Evolutionary conservation across 2,113 vertebrate species (phyloP), one percentile per base, ranked within the genome.

Genomic region (Marmota monax): DNA sequence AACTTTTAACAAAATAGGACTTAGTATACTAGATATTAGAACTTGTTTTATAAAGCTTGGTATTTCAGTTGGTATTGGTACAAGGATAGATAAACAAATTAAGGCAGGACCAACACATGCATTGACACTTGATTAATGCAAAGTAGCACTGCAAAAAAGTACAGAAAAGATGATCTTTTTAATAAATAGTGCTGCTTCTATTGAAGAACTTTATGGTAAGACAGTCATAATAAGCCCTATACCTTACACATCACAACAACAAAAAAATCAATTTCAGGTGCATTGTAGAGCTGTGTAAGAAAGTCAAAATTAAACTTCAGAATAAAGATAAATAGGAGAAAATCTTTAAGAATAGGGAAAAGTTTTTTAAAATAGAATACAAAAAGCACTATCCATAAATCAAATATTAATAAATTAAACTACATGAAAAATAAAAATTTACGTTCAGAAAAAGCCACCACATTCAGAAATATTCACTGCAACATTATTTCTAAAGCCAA

Each of bases 361-460:
- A 27, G 7, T 23, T 93, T 87, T 86, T 72, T 94, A 93, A 95
- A 90, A 63, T 1, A 42, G 29, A 93, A 73, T 48, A 92, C 4
- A 73, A 89, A 87, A 78, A 85, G 42, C 20, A 69, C 18, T 69
- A 85, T 6, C 42, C 20, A 69, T n/a, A 25, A 29, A 61, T 12
- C 72, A 93, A 83, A 18, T 74, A 74, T 42, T 37, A 74, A 82
- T 82, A 87, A 83, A 58, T 8, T 63, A 87, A 83, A 58, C 6
- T 70, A 72, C 10, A 85, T 42, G 12, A 92, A 89, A 89, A 85
- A 42, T 37, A 92, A 92, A 92, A 56, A 42, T 80, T 94, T 92
- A 61, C 63, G n/a, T 76, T 92, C 39, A 83, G 42, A 34, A 83
- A 82, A 87, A 82, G 82, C 82, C 20, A 29, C 17, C 23, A 34